These are phyloP conservation scores for Melipona quadrifasciata DNA, from an alignment of 1,140 invertebrate genomes.

Conservation along the genomic window DNA sequence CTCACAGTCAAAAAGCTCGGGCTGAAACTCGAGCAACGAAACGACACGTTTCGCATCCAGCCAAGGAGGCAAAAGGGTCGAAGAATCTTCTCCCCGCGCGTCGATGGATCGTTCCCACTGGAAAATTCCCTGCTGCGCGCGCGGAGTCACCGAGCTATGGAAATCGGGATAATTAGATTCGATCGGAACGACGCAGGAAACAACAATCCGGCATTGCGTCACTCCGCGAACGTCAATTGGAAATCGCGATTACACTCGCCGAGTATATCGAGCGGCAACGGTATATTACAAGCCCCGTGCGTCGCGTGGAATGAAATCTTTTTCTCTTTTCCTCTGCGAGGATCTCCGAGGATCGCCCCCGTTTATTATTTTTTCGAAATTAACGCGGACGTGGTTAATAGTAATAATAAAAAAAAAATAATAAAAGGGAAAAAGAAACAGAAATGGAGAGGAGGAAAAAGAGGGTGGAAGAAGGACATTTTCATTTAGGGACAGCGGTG, in stretches of 20 bases:
- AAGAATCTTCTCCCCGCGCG: constrained; percentile 14
- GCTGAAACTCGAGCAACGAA: no score
- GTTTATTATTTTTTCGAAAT: constrained; percentile 11
- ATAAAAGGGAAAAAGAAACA: neutral
- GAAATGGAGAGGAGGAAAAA: neutral
- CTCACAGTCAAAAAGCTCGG: no score
- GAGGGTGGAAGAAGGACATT: neutral
- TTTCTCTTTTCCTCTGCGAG: no score
- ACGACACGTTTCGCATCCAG: no score
- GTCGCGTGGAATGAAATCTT: neutral
- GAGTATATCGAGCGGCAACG: constrained; percentile 35
- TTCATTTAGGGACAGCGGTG: constrained; percentile 34
- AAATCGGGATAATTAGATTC: constrained; percentile 66
- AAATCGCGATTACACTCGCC: constrained; percentile 37
- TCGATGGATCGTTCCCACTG: constrained; percentile 49
- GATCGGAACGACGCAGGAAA: constrained; percentile 52
- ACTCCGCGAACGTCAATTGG: constrained; percentile 32
- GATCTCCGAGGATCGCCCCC: neutral
- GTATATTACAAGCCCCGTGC: neutral
- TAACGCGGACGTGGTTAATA: neutral
- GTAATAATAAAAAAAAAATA: neutral
- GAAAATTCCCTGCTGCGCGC: constrained; percentile 35
- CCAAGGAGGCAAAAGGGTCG: neutral
- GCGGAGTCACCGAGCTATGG: constrained; percentile 50
- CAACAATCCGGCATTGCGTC: constrained; percentile 54